Evolutionary conservation across 2,888 invertebrate genomes (phyloP).

Genomic region (Oscheius sp.): DNA sequence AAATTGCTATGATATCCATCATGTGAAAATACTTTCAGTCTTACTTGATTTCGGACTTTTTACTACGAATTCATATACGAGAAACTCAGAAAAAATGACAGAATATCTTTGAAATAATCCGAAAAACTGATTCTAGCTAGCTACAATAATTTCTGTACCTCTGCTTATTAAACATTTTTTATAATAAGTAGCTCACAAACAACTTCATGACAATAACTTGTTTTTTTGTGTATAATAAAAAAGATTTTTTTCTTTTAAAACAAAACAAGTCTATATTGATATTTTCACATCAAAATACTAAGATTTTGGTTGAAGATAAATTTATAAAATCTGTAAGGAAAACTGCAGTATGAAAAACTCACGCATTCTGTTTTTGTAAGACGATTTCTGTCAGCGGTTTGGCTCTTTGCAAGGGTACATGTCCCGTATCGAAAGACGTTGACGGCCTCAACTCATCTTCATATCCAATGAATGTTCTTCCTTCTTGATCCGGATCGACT

Average conservation of each 20-base stretch:
- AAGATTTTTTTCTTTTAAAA: neutral
- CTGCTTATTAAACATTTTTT: too few species aligned
- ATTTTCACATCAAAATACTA: neutral
- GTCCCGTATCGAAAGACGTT: constrained; percentile 10
- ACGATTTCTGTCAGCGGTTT: neutral
- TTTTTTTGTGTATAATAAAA: too few species aligned
- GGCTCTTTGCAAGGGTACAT: constrained; percentile 8
- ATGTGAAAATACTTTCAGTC: neutral
- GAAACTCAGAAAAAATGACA: too few species aligned
- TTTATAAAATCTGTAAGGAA: neutral
- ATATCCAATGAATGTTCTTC: constrained; percentile 31
- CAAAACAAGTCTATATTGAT: neutral
- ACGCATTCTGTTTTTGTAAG: neutral
- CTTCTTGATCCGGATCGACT: constrained; percentile 32
- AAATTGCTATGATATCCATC: neutral
- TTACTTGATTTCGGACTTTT: too few species aligned
- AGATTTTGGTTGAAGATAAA: neutral
- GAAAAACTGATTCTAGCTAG: too few species aligned
- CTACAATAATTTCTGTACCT: too few species aligned
- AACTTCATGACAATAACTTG: too few species aligned
- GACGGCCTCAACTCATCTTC: constrained; percentile 37
- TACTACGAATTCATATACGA: too few species aligned
- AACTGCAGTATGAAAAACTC: neutral
- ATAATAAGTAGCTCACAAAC: too few species aligned
- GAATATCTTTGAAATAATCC: too few species aligned